A percentile compares a stretch with the other conserved stretches of the same genome.
phyloP scores from a whole-genome alignment of 2,113 vertebrate species.

The Heterocephalus glaber region DNA sequence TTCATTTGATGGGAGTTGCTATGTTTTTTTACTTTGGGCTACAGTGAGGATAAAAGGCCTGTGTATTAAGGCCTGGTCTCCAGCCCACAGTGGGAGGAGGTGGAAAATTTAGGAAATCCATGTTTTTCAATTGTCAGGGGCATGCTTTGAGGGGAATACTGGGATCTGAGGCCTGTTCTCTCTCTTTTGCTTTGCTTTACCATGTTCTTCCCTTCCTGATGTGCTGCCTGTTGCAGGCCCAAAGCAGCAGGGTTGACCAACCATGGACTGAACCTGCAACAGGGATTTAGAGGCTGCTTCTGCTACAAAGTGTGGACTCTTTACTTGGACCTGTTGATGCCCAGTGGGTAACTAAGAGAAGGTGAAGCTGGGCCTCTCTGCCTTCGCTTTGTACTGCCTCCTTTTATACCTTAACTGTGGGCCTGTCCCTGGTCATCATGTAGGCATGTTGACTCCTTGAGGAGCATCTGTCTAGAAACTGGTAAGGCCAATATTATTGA shows the following conservation, averaged over 20 bases:
- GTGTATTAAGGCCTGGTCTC: too few relatives aligned
- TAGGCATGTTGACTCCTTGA: not conserved
- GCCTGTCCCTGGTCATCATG: not conserved
- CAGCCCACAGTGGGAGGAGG: not conserved
- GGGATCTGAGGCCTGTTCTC: not conserved
- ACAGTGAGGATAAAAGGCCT: not conserved
- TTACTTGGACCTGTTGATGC: not conserved
- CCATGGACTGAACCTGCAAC: not conserved
- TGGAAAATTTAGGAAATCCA: not conserved
- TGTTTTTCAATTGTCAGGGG: not conserved
- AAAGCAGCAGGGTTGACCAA: not conserved
- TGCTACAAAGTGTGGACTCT: not conserved
- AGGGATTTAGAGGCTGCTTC: not conserved
- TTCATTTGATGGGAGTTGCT: not conserved
- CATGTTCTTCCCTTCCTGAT: too few relatives aligned
- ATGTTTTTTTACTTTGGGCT: not conserved
- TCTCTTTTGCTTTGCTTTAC: not conserved
- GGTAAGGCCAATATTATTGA: not conserved
- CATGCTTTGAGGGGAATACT: not conserved
- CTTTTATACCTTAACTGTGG: not conserved
- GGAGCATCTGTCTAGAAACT: not conserved
- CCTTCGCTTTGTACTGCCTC: not conserved
- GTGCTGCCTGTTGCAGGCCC: not conserved
- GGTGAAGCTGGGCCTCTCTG: not conserved
- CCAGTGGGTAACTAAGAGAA: not conserved